Base-by-base conservation (phyloP, 2,888 invertebrate species). In the Diarsia mendica region DNA sequence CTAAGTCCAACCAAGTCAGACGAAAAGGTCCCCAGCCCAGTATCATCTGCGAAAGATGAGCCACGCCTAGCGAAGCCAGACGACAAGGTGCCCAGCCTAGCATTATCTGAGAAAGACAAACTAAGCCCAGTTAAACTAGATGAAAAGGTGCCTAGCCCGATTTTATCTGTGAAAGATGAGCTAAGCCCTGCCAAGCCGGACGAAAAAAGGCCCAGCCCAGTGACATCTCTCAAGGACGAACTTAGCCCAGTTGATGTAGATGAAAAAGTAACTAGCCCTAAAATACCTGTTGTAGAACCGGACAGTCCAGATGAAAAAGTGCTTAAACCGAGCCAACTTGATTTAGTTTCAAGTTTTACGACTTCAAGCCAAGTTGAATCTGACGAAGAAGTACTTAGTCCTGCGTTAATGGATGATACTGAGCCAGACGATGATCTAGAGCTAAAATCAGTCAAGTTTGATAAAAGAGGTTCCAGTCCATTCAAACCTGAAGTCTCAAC, bases 311-410 rank as follows among this genome's bases (percentile, higher is more conserved):
- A 39, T 8, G 67, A 68, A 53, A 68, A 65, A 18, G 68, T 65
- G 1, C 33, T 20, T 8, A 79, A 79, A 60, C 82, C 76, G 13
- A 9, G 53, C 1, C 68, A 76, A 33, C 77, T 68, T 53, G 69
- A 66, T 58, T 51, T 81, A 58, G 33, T 67, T 13, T 51, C 82
- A 15, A 75, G 64, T 82, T 55, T 69, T 5, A 61, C 84, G 39
- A 80, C 48, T n/a, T 49, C 79, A 58, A 87, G 83, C 64, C 78
- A 79, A 15, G 67, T 77, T 23, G 66, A 81, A 63, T 72, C 79
- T 4, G 79, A 75, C 0, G 79, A 83, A 8, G 83, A 87, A 55
- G 51, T 72, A 28, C 70, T 49, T 15, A 77, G 74, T 66, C 79
- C 69, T 48, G 67, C 44, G 13, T 66, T 82, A 58, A 53, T 79